phyloP scores from a whole-genome alignment of 2,888 invertebrate species.

The Chamaedrilus cognettii region DNA sequence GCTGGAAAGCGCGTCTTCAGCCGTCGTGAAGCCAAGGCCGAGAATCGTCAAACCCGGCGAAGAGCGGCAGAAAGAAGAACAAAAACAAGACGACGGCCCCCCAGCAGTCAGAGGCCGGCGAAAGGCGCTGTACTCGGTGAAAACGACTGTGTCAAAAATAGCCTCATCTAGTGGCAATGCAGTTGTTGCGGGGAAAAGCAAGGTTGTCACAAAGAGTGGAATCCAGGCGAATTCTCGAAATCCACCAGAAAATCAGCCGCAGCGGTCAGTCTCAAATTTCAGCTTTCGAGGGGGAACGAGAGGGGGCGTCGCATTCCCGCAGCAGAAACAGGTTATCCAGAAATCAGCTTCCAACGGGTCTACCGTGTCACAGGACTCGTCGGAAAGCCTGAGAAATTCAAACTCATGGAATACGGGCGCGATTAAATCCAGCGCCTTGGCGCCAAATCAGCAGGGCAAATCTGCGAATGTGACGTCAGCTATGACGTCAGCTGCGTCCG shows the following conservation, averaged over 20 bases:
- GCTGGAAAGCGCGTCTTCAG: not conserved
- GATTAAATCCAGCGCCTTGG: too few relatives aligned
- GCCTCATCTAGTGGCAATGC: not conserved
- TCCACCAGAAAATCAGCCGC: too few relatives aligned
- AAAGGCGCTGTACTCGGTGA: constrained; percentile 17
- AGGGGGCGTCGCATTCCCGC: not conserved
- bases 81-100: constrained; percentile 5
- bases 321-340: not conserved
- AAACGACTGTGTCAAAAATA: not conserved
- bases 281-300: too few relatives aligned
- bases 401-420: too few relatives aligned
- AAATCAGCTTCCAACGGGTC: not conserved
- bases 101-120: constrained; percentile 22
- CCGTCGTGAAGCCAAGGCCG: not conserved
- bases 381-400: not conserved
- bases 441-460: too few relatives aligned
- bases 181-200: too few relatives aligned
- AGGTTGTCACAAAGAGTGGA: too few relatives aligned
- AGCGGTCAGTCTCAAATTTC: too few relatives aligned
- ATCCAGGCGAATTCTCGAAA: not conserved
- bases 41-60: constrained; percentile 23
- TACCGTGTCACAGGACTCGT: not conserved
- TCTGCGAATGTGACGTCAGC: too few relatives aligned
- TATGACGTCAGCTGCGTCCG: not conserved
- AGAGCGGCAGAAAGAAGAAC: not conserved